Conservation (phyloP, 2,113 vertebrate species). For the Labeo catla region DNA sequence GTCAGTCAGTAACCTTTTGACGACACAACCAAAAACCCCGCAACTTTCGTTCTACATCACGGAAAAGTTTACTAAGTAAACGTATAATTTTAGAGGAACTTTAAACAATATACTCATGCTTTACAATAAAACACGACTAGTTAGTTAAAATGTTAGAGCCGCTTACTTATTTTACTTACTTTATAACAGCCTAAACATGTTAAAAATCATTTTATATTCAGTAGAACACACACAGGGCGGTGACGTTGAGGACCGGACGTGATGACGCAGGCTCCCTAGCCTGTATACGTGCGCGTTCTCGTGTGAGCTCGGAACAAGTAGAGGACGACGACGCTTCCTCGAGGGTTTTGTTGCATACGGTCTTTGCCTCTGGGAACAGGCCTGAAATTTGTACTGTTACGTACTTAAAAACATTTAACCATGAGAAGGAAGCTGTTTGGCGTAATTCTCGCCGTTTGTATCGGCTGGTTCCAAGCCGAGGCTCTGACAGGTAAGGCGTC, state of each 20-base stretch:
- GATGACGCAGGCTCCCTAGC: slow-evolving; percentile 57
- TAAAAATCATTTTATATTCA: background rate
- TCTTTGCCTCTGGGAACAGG: background rate
- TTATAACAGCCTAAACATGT: background rate
- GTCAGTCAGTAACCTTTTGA: background rate
- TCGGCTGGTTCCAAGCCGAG: slow-evolving; percentile 65
- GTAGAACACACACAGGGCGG: background rate
- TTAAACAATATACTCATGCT: background rate
- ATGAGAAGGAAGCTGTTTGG: slow-evolving; percentile 64
- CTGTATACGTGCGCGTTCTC: slow-evolving; percentile 66
- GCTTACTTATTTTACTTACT: background rate
- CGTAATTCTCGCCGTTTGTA: slow-evolving; percentile 66
- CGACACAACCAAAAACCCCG: background rate
- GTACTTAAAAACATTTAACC: background rate
- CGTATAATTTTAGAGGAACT: background rate
- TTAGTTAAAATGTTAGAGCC: background rate
- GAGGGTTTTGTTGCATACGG: background rate
- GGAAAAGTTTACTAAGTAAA: background rate
- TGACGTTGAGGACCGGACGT: slow-evolving; percentile 7
- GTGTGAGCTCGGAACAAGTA: slow-evolving; percentile 61
- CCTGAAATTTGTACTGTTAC: background rate
- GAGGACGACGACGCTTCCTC: slow-evolving; percentile 64
- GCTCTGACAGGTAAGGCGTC: slow-evolving; percentile 76
- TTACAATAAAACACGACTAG: background rate
- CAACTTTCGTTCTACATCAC: background rate